These are phyloP conservation scores for Hermaeophaga mercurialis DNA, from an alignment of 2,888 invertebrate species.

Conservation along the genomic window DNA sequence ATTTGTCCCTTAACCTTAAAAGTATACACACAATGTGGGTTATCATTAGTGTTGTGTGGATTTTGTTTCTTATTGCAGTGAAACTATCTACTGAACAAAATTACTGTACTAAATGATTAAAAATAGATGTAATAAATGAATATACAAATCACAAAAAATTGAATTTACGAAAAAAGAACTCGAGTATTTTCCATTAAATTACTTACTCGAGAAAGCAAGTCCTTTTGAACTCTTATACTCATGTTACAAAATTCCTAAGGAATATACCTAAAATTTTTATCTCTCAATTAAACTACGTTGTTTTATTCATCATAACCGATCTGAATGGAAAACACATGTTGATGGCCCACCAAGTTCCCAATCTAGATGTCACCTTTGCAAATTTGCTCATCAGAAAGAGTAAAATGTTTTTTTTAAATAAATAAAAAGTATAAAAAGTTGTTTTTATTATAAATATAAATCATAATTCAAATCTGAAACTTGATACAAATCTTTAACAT, in stretches of 20 bases:
- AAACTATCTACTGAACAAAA: too few relatives aligned
- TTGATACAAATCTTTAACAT: background rate
- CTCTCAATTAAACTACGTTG: background rate
- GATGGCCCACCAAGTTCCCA: constrained; percentile 3
- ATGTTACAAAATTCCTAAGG: constrained; percentile 8
- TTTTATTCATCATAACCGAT: constrained; percentile 11
- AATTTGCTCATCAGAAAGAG: background rate
- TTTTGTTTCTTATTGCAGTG: too few relatives aligned
- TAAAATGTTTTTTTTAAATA: too few relatives aligned
- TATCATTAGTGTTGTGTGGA: too few relatives aligned
- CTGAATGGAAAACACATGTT: constrained; percentile 9
- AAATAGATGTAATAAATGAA: too few relatives aligned
- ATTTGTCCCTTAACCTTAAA: too few relatives aligned
- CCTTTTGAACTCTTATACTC: constrained; percentile 5
- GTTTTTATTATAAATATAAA: background rate
- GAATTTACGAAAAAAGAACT: constrained; percentile 14
- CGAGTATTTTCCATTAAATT: constrained; percentile 9
- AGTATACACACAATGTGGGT: too few relatives aligned
- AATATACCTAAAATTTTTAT: background rate
- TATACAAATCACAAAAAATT: too few relatives aligned
- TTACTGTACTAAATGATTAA: too few relatives aligned
- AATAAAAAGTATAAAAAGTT: background rate
- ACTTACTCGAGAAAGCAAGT: constrained; percentile 6
- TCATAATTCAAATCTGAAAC: background rate
- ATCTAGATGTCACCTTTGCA: constrained; percentile 2